Percentiles rank a stretch among this genome's conserved stretches.
Conservation (phyloP, 2,797 vertebrate genomes). For the Rhabdomys pumilio region DNA sequence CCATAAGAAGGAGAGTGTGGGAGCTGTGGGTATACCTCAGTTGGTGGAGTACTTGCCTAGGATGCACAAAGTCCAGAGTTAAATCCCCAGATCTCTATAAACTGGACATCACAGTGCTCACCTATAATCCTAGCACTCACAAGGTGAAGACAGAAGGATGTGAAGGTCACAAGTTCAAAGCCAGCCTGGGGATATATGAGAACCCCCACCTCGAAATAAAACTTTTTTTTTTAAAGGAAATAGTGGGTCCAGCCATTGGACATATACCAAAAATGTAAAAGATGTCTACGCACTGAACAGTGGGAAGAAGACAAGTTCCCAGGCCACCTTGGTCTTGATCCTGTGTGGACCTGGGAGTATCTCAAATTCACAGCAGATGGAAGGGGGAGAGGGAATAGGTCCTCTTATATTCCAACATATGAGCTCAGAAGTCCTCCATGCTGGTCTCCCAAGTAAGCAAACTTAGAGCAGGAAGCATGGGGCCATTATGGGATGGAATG, state of each 20-base stretch:
- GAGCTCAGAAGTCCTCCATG: neutral
- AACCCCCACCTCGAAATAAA: neutral
- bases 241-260: neutral
- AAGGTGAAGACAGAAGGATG: neutral
- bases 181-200: neutral
- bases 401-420: neutral
- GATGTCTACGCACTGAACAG: neutral
- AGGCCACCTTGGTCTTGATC: neutral
- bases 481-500: neutral
- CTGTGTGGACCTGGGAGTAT: neutral
- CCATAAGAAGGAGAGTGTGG: neutral
- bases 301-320: neutral
- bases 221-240: no score
- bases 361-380: neutral
- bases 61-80: neutral
- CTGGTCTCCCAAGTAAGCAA: neutral
- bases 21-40: neutral
- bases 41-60: neutral
- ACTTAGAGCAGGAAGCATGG: neutral
- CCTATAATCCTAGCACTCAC: neutral
- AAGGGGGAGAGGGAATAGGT: neutral
- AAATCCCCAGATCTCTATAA: neutral
- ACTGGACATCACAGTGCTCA: neutral
- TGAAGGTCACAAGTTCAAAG: neutral
- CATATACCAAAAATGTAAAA: neutral